Evolutionary conservation across 2,888 invertebrate genomes (phyloP).

Genomic region (Metopia argyrocephala): DNA sequence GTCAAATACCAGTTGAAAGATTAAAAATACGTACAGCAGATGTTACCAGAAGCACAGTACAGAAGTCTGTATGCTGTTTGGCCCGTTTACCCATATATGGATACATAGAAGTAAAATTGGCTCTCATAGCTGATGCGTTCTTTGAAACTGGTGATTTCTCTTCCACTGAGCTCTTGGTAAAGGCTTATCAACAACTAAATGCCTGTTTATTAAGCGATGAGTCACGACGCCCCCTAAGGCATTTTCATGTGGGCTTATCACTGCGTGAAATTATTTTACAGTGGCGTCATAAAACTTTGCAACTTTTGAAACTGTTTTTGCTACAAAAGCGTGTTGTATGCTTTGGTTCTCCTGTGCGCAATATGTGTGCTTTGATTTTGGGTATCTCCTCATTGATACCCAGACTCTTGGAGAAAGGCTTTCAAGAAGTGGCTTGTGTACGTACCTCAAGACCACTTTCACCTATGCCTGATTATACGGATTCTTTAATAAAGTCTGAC

Average conservation of each 20-base stretch:
- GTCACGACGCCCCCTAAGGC: slow-evolving; percentile 80
- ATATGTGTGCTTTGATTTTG: slow-evolving; percentile 91
- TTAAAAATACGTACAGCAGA: slow-evolving; percentile 94
- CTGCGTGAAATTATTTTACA: slow-evolving; percentile 76
- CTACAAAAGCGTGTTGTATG: slow-evolving; percentile 94
- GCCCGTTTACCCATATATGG: slow-evolving; percentile 95
- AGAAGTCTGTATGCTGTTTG: slow-evolving; percentile 98
- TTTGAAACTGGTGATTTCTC: slow-evolving; percentile 97
- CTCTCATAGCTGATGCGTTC: slow-evolving; percentile 97
- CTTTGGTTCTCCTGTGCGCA: slow-evolving; percentile 94
- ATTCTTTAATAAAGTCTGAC: slow-evolving; percentile 71
- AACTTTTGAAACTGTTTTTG: slow-evolving; percentile 94
- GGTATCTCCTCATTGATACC: slow-evolving; percentile 95
- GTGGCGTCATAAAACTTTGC: slow-evolving; percentile 94
- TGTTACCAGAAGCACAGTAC: slow-evolving; percentile 97
- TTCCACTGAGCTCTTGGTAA: slow-evolving; percentile 90
- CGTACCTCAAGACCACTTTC: slow-evolving; percentile 86
- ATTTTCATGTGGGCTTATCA: slow-evolving; percentile 77
- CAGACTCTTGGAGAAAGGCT: slow-evolving; percentile 90
- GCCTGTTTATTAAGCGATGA: slow-evolving; percentile 83
- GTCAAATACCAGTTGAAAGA: slow-evolving; percentile 98
- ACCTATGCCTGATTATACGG: slow-evolving; percentile 84
- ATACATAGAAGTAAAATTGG: slow-evolving; percentile 95
- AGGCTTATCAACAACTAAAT: slow-evolving; percentile 95
- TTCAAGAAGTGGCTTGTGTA: slow-evolving; percentile 90